These are phyloP conservation scores for Nycteola revayana DNA, from an alignment of 2,888 invertebrate genomes.

Conservation along the genomic window DNA sequence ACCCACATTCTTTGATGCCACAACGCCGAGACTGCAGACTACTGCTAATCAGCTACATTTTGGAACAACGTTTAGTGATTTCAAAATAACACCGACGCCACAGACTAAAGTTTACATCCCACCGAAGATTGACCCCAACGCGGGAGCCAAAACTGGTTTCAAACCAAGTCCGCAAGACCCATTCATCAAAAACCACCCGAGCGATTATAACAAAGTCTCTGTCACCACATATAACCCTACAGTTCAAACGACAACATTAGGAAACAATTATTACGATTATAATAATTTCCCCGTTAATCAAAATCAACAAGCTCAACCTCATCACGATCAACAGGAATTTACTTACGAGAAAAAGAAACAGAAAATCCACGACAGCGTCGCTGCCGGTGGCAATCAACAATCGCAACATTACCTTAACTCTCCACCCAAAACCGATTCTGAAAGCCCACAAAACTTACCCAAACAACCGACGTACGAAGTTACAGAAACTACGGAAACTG, in stretches of 20 bases:
- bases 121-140: conserved; percentile 65
- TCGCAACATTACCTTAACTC: conserved; percentile 55
- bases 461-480: conserved; percentile 70
- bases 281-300: conserved; percentile 55
- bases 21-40: conserved; percentile 61
- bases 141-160: conserved; percentile 53
- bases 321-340: conserved; percentile 47
- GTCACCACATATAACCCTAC: conserved; percentile 69
- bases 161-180: conserved; percentile 77
- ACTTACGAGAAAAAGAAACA: conserved; percentile 58
- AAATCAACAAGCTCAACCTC: conserved; percentile 55
- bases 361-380: conserved; percentile 56
- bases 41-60: conserved; percentile 60
- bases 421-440: conserved; percentile 41
- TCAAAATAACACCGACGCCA: conserved; percentile 74
- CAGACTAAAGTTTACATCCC: conserved; percentile 58
- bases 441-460: conserved; percentile 39
- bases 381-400: conserved; percentile 62
- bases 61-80: conserved; percentile 59
- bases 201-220: conserved; percentile 54
- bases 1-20: conserved; percentile 51
- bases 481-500: conserved; percentile 62
- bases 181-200: conserved; percentile 59
- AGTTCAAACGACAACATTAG: conserved; percentile 51
- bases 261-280: conserved; percentile 54